phyloP scores from a whole-genome alignment of 2,113 vertebrate genomes.

The Eidolon helvum region DNA sequence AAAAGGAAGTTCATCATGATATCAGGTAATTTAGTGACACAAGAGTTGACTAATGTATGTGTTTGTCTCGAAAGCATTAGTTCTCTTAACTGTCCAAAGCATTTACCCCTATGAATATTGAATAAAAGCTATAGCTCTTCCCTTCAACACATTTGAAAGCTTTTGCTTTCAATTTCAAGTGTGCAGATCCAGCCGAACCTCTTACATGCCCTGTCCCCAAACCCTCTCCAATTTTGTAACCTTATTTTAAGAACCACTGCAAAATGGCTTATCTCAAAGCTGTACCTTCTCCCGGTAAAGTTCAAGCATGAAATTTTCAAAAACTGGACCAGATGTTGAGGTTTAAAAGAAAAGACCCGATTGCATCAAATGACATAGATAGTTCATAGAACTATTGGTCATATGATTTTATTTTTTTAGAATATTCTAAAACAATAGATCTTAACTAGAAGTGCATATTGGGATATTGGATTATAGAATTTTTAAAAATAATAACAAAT shows the following conservation, averaged over 20 bases:
- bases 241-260: neutral
- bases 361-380: neutral
- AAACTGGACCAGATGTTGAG: neutral
- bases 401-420: neutral
- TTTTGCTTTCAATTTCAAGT: neutral
- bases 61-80: neutral
- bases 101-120: neutral
- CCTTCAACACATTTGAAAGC: neutral
- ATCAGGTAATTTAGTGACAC: constrained; percentile 87
- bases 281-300: neutral
- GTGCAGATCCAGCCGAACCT: fast-evolving
- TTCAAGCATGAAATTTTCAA: neutral
- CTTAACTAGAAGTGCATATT: neutral
- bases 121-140: neutral
- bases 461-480: neutral
- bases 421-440: neutral
- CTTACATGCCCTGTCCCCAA: neutral
- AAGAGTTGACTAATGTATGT: neutral
- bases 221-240: neutral
- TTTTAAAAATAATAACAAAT: neutral
- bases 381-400: neutral
- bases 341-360: neutral
- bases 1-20: constrained; percentile 97
- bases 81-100: neutral
- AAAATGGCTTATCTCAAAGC: neutral